phyloP scores from a whole-genome alignment of 2,888 invertebrate species.

The Thecophora atra region DNA sequence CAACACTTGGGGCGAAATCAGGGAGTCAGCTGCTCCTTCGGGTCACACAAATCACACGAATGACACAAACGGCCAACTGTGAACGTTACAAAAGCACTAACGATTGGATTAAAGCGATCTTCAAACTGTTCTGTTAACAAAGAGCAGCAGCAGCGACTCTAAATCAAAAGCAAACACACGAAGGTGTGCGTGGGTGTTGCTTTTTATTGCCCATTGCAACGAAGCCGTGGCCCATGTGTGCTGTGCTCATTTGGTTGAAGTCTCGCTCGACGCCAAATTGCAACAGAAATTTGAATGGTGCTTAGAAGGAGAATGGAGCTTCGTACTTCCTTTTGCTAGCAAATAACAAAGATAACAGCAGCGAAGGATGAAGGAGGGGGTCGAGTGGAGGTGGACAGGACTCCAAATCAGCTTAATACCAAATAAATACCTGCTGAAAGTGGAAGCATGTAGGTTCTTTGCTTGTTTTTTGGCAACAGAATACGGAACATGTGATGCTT shows the following conservation, averaged over 20 bases:
- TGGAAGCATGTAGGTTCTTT: slow-evolving; percentile 20
- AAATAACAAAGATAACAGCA: slow-evolving; percentile 6
- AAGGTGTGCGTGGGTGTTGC: slow-evolving; percentile 1
- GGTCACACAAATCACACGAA: slow-evolving; percentile 22
- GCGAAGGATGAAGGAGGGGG: not conserved
- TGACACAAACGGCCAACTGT: not conserved
- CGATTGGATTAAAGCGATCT: slow-evolving; percentile 21
- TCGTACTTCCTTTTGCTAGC: slow-evolving; percentile 3
- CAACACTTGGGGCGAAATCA: not conserved
- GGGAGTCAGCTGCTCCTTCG: not conserved
- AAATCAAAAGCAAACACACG: not conserved
- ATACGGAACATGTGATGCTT: slow-evolving; percentile 11
- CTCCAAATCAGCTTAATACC: slow-evolving; percentile 31
- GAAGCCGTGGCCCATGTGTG: slow-evolving; percentile 42
- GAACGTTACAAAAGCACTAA: slow-evolving; percentile 26
- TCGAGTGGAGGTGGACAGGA: not conserved
- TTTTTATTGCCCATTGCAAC: slow-evolving; percentile 20
- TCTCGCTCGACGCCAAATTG: not conserved
- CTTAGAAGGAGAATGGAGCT: not conserved
- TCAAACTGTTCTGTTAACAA: not conserved
- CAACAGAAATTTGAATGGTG: not conserved
- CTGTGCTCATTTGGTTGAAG: slow-evolving; percentile 34
- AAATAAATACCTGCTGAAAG: slow-evolving; percentile 38
- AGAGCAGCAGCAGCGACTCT: not conserved
- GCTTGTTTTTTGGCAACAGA: slow-evolving; percentile 16